phyloP scores from a whole-genome alignment of 2,888 invertebrate species.

The Sericinus montela region DNA sequence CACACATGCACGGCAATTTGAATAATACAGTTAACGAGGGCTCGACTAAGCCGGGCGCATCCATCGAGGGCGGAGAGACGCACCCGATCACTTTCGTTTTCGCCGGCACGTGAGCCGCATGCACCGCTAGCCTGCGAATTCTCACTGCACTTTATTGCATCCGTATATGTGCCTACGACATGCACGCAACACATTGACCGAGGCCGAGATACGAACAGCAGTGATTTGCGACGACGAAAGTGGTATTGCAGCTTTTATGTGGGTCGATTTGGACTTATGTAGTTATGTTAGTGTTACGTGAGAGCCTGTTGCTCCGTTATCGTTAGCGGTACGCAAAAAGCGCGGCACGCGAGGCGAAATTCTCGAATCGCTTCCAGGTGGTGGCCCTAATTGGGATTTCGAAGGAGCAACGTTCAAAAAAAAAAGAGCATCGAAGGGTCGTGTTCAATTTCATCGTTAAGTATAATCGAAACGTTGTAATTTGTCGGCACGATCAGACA shows the following conservation, averaged over 20 bases:
- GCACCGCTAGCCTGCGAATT: conserved; percentile 65
- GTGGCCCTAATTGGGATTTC: conserved; percentile 5
- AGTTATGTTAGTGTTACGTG: conserved; percentile 68
- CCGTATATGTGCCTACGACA: conserved; percentile 76
- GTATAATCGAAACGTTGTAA: conserved; percentile 66
- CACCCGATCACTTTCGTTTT: conserved; percentile 76
- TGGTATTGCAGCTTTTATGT: conserved; percentile 77
- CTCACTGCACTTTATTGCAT: conserved; percentile 73
- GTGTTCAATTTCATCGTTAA: conserved; percentile 61
- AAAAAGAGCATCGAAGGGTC: conserved; percentile 35
- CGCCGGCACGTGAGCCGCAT: conserved; percentile 66
- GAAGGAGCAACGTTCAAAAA: conserved; percentile 11
- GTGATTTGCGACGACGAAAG: conserved; percentile 78
- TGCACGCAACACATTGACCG: conserved; percentile 75
- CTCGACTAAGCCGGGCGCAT: conserved; percentile 62
- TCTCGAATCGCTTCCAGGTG: conserved; percentile 2
- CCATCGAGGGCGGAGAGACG: conserved; percentile 70
- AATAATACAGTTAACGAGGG: conserved; percentile 70
- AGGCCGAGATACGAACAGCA: conserved; percentile 71
- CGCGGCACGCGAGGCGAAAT: not conserved
- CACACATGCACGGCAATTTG: conserved; percentile 49
- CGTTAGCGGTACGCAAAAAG: conserved; percentile 6
- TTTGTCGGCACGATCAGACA: conserved; percentile 67
- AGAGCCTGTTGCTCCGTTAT: conserved; percentile 25
- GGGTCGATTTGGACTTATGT: conserved; percentile 61